Conservation (phyloP, 2,888 invertebrate species). For the Eupithecia vulgata region DNA sequence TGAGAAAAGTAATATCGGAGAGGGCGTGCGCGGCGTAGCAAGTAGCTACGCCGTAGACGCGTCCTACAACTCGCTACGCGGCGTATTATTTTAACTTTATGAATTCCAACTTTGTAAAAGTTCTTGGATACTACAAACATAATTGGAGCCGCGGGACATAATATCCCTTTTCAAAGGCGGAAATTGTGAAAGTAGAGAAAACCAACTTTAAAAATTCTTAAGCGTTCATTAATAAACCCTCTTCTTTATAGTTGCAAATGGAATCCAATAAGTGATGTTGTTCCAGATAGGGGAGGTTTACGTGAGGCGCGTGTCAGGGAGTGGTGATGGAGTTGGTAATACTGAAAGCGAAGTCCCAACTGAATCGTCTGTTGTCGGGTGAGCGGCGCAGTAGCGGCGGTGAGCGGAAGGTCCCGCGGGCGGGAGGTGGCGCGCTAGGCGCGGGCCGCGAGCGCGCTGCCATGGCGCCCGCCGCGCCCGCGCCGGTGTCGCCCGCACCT, state of each 20-base stretch:
- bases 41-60: conserved; percentile 51
- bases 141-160: neutral
- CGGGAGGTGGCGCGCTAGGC: conserved; percentile 46
- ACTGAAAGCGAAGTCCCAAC: conserved; percentile 84
- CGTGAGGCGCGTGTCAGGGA: conserved; percentile 62
- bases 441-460: conserved; percentile 65
- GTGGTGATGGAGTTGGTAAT: conserved; percentile 86
- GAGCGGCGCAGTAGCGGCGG: conserved; percentile 61
- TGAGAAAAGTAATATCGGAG: conserved; percentile 64
- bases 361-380: conserved; percentile 83
- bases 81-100: conserved; percentile 7
- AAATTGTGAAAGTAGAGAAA: neutral
- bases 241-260: neutral
- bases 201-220: neutral
- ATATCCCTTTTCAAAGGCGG: neutral
- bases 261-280: conserved; percentile 21
- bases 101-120: conserved; percentile 1
- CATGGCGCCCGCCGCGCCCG: conserved; percentile 78
- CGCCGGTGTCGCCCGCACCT: conserved; percentile 75
- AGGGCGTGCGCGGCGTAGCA: conserved; percentile 63
- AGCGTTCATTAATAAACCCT: neutral
- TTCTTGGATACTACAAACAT: conserved; percentile 1
- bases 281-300: conserved; percentile 58
- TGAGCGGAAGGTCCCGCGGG: conserved; percentile 59
- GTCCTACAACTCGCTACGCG: conserved; percentile 47